Evolutionary conservation across 1,140 invertebrate species (phyloP).

Genomic region (Drosophila serrata): DNA sequence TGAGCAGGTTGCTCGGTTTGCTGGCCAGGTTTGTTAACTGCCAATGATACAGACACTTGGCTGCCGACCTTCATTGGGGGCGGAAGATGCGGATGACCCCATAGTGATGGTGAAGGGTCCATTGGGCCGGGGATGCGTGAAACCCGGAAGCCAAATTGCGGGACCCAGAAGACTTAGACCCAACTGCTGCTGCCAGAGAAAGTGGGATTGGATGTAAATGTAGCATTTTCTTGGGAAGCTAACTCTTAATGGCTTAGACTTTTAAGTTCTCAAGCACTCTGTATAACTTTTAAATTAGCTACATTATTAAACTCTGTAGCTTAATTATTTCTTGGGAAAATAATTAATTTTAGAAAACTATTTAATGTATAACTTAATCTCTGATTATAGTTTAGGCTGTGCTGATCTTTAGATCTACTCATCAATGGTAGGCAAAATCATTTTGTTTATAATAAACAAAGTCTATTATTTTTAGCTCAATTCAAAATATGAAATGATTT

Average conservation of each 20-base stretch:
- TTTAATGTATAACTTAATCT: not conserved
- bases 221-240: not conserved
- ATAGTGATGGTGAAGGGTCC: not conserved
- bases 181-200: not conserved
- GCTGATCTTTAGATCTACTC: too few relatives aligned
- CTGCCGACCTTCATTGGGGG: constrained; percentile 28
- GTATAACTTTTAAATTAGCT: too few relatives aligned
- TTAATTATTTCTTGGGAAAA: not conserved
- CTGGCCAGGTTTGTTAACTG: constrained; percentile 15
- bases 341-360: not conserved
- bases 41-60: constrained; percentile 19
- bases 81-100: constrained; percentile 8
- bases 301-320: not conserved
- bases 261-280: too few relatives aligned
- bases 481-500: too few relatives aligned
- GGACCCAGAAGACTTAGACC: not conserved
- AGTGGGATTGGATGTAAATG: too few relatives aligned
- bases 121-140: constrained; percentile 26
- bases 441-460: too few relatives aligned
- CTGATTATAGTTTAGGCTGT: too few relatives aligned
- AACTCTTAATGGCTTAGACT: not conserved
- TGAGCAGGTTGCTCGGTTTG: constrained; percentile 17
- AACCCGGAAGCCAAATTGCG: constrained; percentile 35
- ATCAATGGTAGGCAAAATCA: too few relatives aligned
- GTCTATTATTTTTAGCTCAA: too few relatives aligned